Evolutionary conservation across 2,888 invertebrate genomes (phyloP), one percentile per base, ranked within the genome.

Genomic region (Galerucella calmariensis): DNA sequence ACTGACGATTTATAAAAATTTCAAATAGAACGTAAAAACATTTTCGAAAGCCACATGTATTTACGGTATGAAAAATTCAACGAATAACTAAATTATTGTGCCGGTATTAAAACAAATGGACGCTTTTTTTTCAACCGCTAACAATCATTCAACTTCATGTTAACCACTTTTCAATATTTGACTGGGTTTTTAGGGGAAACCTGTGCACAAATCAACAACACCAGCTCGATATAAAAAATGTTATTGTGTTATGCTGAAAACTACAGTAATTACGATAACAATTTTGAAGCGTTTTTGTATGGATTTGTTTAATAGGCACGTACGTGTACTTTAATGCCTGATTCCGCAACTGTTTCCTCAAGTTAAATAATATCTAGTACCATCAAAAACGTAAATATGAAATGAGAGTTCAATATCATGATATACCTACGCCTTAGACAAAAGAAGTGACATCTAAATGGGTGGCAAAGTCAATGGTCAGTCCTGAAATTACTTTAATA

Each of bases 151-250:
- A 63, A 63, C 67, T 74, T 71, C 71, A 41, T 63, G 59, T 70
- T 61, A 70, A 67, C 67, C 74, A 74, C 63, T 74, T 70, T 62
- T 74, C 66, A 70, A 74, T 70, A 53, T 74, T 74, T 74, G 59
- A 74, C 51, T 35, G 46, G 53, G 51, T 69, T 48, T 44, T 71
- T 70, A 44, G 65, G 65, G 65, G 56, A 44, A 70, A 61, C 16
- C 41, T 41, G 63, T 46, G 63, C 63, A 70, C 41, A 63, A 70
- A 53, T 41, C 44, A 70, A 53, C 20, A 53, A 16, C 62, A 44
- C n/a, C 56, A 56, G 20, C 56, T 56, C 20, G 56, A 56, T 56
- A 10, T 10, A 56, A 56, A 56, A 56, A 56, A 20, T 20, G 56
- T 56, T 56, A 56, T 20, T 56, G 56, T 16, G 20, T 10, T 16